phyloP scores from a whole-genome alignment of 2,888 invertebrate species.

The Thereva unica region DNA sequence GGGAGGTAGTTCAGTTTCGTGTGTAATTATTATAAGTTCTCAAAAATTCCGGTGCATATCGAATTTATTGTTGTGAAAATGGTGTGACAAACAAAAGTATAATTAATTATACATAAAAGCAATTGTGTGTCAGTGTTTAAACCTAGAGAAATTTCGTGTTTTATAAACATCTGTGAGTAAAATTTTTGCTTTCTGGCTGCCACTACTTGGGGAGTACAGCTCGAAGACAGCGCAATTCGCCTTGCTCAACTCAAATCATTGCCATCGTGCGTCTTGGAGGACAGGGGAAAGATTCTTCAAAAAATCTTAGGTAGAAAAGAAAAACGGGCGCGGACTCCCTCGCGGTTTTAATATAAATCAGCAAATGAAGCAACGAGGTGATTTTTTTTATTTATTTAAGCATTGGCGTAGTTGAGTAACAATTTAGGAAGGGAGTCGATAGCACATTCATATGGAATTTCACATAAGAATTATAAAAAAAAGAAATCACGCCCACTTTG shows the following conservation, averaged over 20 bases:
- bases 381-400: constrained; percentile 16
- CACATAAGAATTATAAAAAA: constrained; percentile 34
- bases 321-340: constrained; percentile 1
- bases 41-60: constrained; percentile 32
- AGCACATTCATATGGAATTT: constrained; percentile 28
- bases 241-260: constrained; percentile 10
- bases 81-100: constrained; percentile 38
- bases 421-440: constrained; percentile 24
- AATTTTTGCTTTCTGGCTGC: constrained; percentile 8
- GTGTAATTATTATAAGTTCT: constrained; percentile 37
- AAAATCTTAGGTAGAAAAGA: background rate
- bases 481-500: constrained; percentile 41
- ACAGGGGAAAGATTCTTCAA: constrained; percentile 9
- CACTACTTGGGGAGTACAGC: background rate
- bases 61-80: constrained; percentile 36
- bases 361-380: constrained; percentile 31
- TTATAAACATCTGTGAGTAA: constrained; percentile 40
- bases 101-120: constrained; percentile 26
- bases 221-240: constrained; percentile 11
- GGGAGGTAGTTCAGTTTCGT: constrained; percentile 30
- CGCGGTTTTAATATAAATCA: constrained; percentile 3
- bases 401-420: constrained; percentile 34
- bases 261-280: background rate
- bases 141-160: constrained; percentile 32
- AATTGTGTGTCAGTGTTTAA: constrained; percentile 37